phyloP scores from a whole-genome alignment of 2,888 invertebrate genomes.

The Lutraria lutraria region DNA sequence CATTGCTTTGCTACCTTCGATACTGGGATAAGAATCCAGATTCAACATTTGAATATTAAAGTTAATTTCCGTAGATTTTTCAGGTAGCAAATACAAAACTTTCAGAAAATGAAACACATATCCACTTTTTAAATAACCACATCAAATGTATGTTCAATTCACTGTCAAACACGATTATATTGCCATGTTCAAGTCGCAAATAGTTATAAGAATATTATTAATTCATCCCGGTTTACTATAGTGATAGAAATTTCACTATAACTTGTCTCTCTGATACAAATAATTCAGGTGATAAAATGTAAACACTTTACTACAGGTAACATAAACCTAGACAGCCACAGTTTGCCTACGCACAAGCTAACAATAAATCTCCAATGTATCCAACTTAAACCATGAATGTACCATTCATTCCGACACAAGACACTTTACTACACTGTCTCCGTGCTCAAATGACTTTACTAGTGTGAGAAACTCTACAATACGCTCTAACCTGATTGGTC shows the following conservation, averaged over 20 bases:
- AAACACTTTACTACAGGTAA: slow-evolving; percentile 41
- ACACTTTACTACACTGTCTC: slow-evolving; percentile 6
- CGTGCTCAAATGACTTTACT: slow-evolving; percentile 25
- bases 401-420: neutral
- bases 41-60: slow-evolving; percentile 41
- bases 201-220: neutral
- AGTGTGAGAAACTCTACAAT: slow-evolving; percentile 48
- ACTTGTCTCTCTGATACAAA: slow-evolving; percentile 33
- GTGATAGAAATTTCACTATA: slow-evolving; percentile 12
- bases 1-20: slow-evolving; percentile 47
- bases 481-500: slow-evolving; percentile 51
- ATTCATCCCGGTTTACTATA: slow-evolving; percentile 5
- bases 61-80: neutral
- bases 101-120: neutral
- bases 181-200: neutral
- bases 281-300: slow-evolving; percentile 45
- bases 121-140: neutral
- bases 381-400: slow-evolving; percentile 27
- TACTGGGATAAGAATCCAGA: slow-evolving; percentile 48
- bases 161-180: neutral
- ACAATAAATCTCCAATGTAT: slow-evolving; percentile 31
- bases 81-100: neutral
- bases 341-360: slow-evolving; percentile 11
- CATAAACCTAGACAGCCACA: slow-evolving; percentile 13
- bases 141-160: neutral